Percentiles rank a stretch among this genome's conserved stretches.
phyloP scores from a whole-genome alignment of 2,113 vertebrate species.

The Neopipo cinnamomea region DNA sequence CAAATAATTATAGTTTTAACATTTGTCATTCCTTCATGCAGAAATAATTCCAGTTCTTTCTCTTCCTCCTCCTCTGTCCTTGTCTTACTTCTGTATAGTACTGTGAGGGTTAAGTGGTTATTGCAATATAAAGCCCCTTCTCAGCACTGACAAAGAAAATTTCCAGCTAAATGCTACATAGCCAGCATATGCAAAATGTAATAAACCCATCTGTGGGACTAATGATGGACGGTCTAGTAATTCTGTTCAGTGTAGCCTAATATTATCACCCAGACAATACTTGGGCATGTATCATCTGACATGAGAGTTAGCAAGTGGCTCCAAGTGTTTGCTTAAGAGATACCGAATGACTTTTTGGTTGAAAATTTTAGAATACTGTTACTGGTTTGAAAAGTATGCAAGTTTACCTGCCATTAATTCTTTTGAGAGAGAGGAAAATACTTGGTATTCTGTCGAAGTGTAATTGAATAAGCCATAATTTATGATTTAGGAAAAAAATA shows the following conservation, averaged over 20 bases:
- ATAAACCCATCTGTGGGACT: neutral
- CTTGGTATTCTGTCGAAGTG: neutral
- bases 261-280: neutral
- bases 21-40: neutral
- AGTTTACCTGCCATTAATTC: neutral
- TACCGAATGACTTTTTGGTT: neutral
- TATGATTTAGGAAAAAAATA: neutral
- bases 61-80: neutral
- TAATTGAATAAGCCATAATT: neutral
- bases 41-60: neutral
- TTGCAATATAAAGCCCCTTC: neutral
- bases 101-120: neutral
- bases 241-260: neutral
- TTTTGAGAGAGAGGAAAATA: neutral
- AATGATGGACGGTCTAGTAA: neutral
- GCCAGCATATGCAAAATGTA: neutral
- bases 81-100: neutral
- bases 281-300: neutral
- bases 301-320: neutral
- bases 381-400: neutral
- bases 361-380: neutral
- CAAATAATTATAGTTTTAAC: neutral
- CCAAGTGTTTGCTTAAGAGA: neutral
- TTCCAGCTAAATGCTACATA: neutral
- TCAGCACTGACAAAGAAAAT: neutral